These are phyloP conservation scores for Daktulosphaira vitifoliae DNA, from an alignment of 1,140 invertebrate genomes.

Conservation along the genomic window DNA sequence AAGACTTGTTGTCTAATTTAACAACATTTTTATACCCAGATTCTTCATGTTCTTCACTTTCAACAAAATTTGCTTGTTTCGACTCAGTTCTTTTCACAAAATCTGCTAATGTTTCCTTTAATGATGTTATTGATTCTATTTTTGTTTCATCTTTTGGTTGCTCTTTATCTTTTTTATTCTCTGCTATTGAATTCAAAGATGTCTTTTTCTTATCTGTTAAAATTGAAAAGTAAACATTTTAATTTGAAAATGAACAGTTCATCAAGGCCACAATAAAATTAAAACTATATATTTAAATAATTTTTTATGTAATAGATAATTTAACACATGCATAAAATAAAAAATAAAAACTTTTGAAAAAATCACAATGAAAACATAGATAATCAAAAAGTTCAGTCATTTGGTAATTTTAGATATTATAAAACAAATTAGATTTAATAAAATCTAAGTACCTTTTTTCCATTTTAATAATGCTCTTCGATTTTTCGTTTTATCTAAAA, in stretches of 20 bases:
- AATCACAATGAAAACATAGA: too few species aligned
- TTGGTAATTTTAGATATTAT: too few species aligned
- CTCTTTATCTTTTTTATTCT: background rate
- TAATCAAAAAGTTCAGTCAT: too few species aligned
- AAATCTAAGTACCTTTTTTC: constrained; percentile 29
- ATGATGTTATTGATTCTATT: background rate
- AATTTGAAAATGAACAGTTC: too few species aligned
- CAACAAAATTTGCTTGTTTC: constrained; percentile 11
- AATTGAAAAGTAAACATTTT: too few species aligned
- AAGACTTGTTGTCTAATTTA: constrained; percentile 23
- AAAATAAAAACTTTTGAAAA: too few species aligned
- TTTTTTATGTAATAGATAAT: too few species aligned
- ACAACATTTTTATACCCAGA: constrained; percentile 24
- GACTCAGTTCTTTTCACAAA: constrained; percentile 23
- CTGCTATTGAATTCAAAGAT: background rate
- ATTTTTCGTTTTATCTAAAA: constrained; percentile 21
- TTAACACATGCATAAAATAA: too few species aligned
- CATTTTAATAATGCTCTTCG: constrained; percentile 9
- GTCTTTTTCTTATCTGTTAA: constrained; percentile 5
- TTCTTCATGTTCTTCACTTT: constrained; percentile 12
- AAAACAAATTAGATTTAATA: too few species aligned
- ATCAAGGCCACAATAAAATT: too few species aligned
- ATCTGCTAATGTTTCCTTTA: constrained; percentile 9
- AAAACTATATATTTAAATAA: too few species aligned
- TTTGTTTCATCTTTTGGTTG: background rate